Conservation (phyloP, 2,113 vertebrate genomes). For the Ctenodactylus gundi region DNA sequence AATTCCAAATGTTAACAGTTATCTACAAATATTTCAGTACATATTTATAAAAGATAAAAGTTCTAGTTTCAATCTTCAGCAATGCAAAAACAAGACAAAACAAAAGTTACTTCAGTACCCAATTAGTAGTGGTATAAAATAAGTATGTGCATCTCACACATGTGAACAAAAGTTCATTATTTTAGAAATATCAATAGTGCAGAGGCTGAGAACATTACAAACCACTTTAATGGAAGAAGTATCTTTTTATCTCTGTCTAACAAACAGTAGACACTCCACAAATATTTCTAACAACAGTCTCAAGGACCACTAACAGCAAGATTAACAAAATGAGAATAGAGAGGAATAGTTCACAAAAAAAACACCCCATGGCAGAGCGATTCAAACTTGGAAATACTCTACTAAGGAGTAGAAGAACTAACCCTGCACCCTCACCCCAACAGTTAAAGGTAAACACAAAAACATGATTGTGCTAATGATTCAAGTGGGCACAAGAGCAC, state of each 20-base stretch:
- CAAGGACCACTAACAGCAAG: neutral
- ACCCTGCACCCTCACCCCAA: neutral
- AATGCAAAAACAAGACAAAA: neutral
- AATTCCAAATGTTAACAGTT: neutral
- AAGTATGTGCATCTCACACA: neutral
- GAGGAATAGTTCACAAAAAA: neutral
- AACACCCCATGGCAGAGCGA: neutral
- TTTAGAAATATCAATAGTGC: neutral
- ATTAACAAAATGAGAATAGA: neutral
- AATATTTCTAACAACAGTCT: neutral
- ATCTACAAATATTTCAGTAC: neutral
- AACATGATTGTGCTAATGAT: neutral
- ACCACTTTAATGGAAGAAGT: neutral
- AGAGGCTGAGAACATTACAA: neutral
- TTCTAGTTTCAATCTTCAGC: neutral
- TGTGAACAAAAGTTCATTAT: conserved; percentile 11
- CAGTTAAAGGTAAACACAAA: neutral
- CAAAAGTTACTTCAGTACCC: conserved; percentile 25
- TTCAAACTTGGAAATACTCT: neutral
- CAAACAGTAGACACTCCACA: neutral
- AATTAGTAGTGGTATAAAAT: neutral
- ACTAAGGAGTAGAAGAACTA: neutral
- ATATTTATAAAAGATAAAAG: neutral
- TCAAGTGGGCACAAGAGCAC: neutral
- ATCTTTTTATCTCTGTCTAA: neutral